Evolutionary conservation across 2,113 vertebrate genomes (phyloP).

Genomic region (Nipponia nippon): DNA sequence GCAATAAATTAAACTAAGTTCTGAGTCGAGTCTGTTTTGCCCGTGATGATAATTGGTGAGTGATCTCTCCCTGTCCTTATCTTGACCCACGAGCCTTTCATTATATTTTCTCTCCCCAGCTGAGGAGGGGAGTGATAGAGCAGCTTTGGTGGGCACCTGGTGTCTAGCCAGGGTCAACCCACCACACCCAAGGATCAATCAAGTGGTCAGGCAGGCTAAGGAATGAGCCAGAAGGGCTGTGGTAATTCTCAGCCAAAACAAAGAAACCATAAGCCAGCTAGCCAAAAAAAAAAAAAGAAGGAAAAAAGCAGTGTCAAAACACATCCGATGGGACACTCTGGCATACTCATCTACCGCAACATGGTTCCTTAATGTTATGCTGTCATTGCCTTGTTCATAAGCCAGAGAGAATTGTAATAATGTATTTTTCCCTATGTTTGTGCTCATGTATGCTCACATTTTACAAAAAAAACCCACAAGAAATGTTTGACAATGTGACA

Average conservation of each 20-base stretch:
- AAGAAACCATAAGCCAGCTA: neutral
- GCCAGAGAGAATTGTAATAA: neutral
- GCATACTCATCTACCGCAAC: neutral
- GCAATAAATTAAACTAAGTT: too few relatives aligned
- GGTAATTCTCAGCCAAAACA: neutral
- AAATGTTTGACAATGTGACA: neutral
- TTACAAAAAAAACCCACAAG: neutral
- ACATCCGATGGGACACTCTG: rapidly evolving
- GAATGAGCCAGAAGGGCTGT: neutral
- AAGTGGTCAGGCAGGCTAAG: neutral
- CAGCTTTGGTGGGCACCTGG: too few relatives aligned
- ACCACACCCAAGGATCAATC: neutral
- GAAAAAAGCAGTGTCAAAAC: neutral
- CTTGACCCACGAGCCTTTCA: too few relatives aligned
- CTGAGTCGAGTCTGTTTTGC: too few relatives aligned
- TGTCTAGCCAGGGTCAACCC: too few relatives aligned
- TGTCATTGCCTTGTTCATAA: neutral
- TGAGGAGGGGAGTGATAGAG: too few relatives aligned
- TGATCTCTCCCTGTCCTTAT: too few relatives aligned
- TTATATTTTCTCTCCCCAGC: too few relatives aligned
- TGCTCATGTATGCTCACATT: neutral
- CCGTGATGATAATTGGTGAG: too few relatives aligned
- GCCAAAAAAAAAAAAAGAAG: neutral
- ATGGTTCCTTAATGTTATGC: neutral
- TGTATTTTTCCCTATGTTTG: neutral